Evolutionary conservation across 2,797 vertebrate genomes (phyloP), one percentile per base, ranked within the genome.

Genomic region (Gorsachius magnificus): DNA sequence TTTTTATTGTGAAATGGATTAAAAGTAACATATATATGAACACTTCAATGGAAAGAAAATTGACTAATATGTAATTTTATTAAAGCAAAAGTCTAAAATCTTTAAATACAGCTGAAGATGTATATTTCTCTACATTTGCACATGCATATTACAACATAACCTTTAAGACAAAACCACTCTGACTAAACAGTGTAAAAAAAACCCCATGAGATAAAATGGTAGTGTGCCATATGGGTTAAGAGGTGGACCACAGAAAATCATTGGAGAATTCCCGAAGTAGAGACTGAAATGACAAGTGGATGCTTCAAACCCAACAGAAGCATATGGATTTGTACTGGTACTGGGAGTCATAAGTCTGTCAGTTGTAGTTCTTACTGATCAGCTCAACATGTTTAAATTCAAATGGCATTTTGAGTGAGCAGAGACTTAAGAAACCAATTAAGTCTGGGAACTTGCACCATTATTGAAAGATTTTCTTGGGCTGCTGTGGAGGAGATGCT

Each of bases 401-500:
- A 72, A 77, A 26, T 9, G 18, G 9, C 70, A 45, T 75, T 75
- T 75, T 58, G 31, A 25, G 11, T 35, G 17, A 83, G 11, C 26
- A 88, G 28, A 51, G 13, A 46, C 9, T 31, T 61, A 35, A 63
- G 5, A 45, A 58, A 81, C 21, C 25, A 64, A 25, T 48, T 48
- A 48, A 63, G 7, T 5, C 17, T 31, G 17, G 15, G 26, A 84
- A 76, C 14, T 68, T 65, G 5, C 14, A 48, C 12, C 7, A 21
- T 25, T 2, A 3, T 26, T 69, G 61, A 38, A 41, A 46, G 4
- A 10, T 43, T 60, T 87, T 51, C 38, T 80, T 41, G 31, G 31
- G 4, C 5, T 41, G 13, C 13, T 0, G 0, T 9, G n/a, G 31
- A 33, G 21, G 11, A 58, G 6, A 35, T 36, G 17, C 1, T 61